These are phyloP conservation scores for Tapera naevia DNA, from an alignment of 2,797 vertebrate genomes.

Conservation along the genomic window DNA sequence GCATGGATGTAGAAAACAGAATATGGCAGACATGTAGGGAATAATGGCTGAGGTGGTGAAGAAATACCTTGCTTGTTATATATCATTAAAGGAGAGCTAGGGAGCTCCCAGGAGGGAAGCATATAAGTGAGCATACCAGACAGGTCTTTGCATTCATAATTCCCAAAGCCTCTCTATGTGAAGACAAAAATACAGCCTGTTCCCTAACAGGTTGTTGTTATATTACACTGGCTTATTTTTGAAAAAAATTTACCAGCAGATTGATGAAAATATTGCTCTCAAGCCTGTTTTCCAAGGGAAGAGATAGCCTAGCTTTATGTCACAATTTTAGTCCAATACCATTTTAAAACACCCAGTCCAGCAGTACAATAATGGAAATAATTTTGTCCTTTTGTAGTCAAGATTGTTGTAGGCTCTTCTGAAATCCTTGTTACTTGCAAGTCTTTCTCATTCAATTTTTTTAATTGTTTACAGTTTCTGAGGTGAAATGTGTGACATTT, in stretches of 20 bases:
- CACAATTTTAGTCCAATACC: neutral
- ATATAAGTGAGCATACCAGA: neutral
- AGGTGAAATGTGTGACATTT: neutral
- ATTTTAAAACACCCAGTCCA: neutral
- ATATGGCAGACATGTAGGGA: neutral
- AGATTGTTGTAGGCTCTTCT: neutral
- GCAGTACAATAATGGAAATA: neutral
- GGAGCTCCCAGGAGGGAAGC: neutral
- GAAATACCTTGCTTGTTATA: neutral
- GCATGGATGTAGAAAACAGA: neutral
- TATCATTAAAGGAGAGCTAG: neutral
- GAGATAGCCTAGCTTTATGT: neutral
- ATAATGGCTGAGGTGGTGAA: neutral
- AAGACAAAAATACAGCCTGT: neutral
- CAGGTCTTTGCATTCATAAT: neutral
- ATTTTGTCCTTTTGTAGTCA: neutral
- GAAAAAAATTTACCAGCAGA: neutral
- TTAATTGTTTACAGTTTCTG: neutral
- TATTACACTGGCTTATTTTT: neutral
- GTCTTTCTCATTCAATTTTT: neutral
- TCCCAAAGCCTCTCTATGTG: neutral
- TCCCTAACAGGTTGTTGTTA: neutral
- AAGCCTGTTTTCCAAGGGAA: neutral
- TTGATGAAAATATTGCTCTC: neutral
- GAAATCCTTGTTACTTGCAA: neutral